Percentiles rank a stretch among this genome's conserved stretches.
Conservation (phyloP, 2,113 vertebrate species). For the Ovis canadensis region DNA sequence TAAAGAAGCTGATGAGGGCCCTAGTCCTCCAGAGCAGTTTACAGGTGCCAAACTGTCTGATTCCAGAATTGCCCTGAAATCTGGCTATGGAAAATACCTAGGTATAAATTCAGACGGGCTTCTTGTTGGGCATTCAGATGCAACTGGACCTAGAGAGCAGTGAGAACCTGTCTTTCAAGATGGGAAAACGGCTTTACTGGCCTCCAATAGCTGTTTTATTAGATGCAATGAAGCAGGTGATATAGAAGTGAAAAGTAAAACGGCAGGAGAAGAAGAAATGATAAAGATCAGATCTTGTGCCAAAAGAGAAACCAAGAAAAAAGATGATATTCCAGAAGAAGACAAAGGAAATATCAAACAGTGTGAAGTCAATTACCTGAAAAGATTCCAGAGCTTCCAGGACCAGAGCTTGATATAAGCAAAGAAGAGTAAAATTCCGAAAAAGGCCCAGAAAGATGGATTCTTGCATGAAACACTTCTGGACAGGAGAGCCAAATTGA, state of each 20-base stretch:
- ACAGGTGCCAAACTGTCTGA: constrained; percentile 94
- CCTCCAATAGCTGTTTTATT: constrained; percentile 94
- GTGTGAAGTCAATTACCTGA: constrained; percentile 95
- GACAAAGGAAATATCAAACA: constrained; percentile 95
- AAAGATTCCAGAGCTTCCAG: constrained; percentile 99
- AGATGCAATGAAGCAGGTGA: constrained; percentile 94
- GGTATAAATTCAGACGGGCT: constrained; percentile 94
- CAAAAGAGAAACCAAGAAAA: constrained; percentile 88
- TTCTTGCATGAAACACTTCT: constrained; percentile 94
- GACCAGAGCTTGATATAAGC: constrained; percentile 93
- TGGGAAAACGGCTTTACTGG: constrained; percentile 93
- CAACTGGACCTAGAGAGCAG: constrained; percentile 94
- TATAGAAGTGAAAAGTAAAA: constrained; percentile 92
- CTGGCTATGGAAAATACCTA: constrained; percentile 96
- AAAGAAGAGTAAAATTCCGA: constrained; percentile 86
- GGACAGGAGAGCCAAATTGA: constrained; percentile 97
- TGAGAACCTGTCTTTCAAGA: constrained; percentile 96
- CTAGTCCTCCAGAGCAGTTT: constrained; percentile 95
- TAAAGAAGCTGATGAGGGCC: constrained; percentile 91
- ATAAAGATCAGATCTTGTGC: constrained; percentile 93
- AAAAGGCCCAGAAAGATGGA: constrained; percentile 91
- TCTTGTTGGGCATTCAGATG: constrained; percentile 93
- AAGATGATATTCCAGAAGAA: constrained; percentile 93
- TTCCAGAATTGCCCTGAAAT: constrained; percentile 93
- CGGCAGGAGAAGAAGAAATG: constrained; percentile 92